Base-by-base conservation (phyloP, 2,888 invertebrate genomes). In the Troides oblongomaculatus region DNA sequence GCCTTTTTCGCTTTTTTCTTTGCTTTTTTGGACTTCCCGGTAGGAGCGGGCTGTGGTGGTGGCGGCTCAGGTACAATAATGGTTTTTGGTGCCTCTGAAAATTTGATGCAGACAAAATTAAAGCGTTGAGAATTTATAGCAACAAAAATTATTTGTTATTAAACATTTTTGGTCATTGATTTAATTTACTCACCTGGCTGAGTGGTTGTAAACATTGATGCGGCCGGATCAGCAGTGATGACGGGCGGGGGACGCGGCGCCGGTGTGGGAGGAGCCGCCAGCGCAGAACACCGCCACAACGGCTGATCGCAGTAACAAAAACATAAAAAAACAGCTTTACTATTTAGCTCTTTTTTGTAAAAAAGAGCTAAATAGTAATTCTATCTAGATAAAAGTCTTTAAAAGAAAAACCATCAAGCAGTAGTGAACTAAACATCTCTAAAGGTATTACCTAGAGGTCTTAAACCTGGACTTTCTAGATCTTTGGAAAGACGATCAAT, bases 1-100 rank as follows among this genome's bases (percentile, higher is more conserved):
- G 92, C 93, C 0, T 90, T 87, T 50, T 77, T 93, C 25, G 94
- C 88, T 70, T 87, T 89, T 0, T 86, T 84, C 61, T 90, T 90
- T 75, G 94, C 94, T 73, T 93, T 93, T 62, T 93, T 93, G 1
- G 89, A 87, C 64, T 89, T 89, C 0, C 81, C 85, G 0, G 78
- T 72, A 2, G 82, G 78, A 2, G 70, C 75, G 1, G 80, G 73
- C 12, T 46, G 63, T 2, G 77, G 78, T 0, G 77, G 76, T 0
- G 85, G 84, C 0, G 85, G 84, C 8, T 89, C 89, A 0, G 88
- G 81, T 0, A 85, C 75, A 8, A 85, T 77, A 0, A 84, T 78
- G 0, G 87, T 78, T 73, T 89, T 90, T 1, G 88, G 88, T 65
- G 84, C 84, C 74, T 91, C 92, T 88, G 87, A 10, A 76, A 79